Evolutionary conservation across 2,797 vertebrate species (phyloP).

Genomic region (Eulemur coronatus): DNA sequence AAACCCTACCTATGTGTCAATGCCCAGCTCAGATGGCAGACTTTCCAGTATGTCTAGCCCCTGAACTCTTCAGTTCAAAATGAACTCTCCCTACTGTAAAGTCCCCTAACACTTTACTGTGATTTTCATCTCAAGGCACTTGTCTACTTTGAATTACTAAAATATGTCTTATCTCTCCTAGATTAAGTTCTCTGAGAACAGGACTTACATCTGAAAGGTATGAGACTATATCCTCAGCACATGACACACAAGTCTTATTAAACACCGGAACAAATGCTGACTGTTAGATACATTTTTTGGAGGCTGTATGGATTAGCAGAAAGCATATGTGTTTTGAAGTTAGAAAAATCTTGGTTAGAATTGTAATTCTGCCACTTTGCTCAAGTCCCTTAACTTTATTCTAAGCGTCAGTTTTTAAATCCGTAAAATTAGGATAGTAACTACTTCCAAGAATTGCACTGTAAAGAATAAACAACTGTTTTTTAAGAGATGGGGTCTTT

Average conservation of each 20-base stretch:
- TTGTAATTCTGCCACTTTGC: neutral
- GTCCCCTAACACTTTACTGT: neutral
- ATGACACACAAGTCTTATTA: neutral
- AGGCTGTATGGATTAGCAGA: neutral
- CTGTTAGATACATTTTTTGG: neutral
- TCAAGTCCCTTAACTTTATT: neutral
- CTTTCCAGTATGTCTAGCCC: neutral
- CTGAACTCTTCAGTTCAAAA: neutral
- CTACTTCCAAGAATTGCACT: neutral
- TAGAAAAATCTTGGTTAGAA: constrained; percentile 30
- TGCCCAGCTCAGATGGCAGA: neutral
- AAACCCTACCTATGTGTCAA: neutral
- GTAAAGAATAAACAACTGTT: neutral
- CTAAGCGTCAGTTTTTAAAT: neutral
- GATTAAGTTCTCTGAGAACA: neutral
- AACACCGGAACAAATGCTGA: neutral
- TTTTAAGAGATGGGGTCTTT: neutral
- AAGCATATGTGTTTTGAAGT: neutral
- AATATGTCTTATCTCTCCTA: neutral
- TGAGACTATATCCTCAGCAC: neutral
- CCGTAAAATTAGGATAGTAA: neutral
- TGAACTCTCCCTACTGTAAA: neutral
- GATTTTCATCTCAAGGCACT: neutral
- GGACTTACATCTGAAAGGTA: neutral
- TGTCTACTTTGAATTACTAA: neutral